These are phyloP conservation scores for Bibio marci DNA, from an alignment of 2,888 invertebrate species.

Conservation along the genomic window DNA sequence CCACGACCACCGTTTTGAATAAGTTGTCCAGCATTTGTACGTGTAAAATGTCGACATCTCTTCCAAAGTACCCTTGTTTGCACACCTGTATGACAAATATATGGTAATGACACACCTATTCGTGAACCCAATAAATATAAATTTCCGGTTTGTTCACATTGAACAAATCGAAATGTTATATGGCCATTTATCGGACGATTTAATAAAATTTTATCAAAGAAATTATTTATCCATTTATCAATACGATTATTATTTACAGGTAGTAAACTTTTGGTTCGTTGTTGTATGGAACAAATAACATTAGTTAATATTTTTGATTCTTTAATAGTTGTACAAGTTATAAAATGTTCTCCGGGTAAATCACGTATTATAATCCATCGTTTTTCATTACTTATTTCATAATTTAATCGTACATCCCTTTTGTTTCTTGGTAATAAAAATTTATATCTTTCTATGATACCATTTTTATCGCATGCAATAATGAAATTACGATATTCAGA, in stretches of 20 bases:
- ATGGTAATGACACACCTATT: slow-evolving; percentile 64
- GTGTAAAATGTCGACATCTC: slow-evolving; percentile 42
- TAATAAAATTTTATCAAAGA: slow-evolving; percentile 46
- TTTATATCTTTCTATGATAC: slow-evolving; percentile 53
- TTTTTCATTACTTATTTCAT: slow-evolving; percentile 53
- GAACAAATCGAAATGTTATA: slow-evolving; percentile 58
- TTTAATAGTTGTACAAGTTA: slow-evolving; percentile 70
- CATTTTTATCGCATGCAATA: slow-evolving; percentile 56
- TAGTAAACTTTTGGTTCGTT: slow-evolving; percentile 45
- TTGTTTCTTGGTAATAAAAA: slow-evolving; percentile 48
- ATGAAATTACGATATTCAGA: slow-evolving; percentile 37
- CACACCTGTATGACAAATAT: slow-evolving; percentile 56
- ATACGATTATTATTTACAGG: slow-evolving; percentile 51
- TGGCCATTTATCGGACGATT: slow-evolving; percentile 57
- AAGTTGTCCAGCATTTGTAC: slow-evolving; percentile 35
- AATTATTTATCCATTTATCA: slow-evolving; percentile 52
- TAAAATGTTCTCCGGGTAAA: slow-evolving; percentile 54
- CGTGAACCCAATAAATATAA: slow-evolving; percentile 49
- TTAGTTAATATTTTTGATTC: slow-evolving; percentile 63
- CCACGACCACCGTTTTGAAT: slow-evolving; percentile 33
- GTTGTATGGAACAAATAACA: slow-evolving; percentile 58
- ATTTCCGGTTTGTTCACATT: slow-evolving; percentile 39
- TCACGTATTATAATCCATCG: slow-evolving; percentile 69
- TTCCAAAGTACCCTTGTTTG: slow-evolving; percentile 46
- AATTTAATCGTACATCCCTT: slow-evolving; percentile 44